Conservation (phyloP, 2,113 vertebrate genomes). For the Chloropsis hardwickii region DNA sequence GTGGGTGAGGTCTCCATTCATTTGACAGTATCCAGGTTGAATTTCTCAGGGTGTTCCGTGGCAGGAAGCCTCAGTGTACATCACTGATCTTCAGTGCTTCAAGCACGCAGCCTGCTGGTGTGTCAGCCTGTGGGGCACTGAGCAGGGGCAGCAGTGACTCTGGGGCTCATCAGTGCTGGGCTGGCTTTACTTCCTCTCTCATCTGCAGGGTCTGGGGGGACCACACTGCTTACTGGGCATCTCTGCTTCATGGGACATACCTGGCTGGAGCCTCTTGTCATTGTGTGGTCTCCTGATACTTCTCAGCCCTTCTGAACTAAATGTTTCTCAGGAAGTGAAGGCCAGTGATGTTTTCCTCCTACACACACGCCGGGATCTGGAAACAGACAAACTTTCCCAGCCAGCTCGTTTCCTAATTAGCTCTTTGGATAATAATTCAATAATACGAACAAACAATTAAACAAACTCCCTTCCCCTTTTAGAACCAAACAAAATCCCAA, state of each 20-base stretch:
- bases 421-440: background rate
- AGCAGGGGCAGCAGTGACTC: background rate
- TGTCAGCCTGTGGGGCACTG: accelerated
- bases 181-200: background rate
- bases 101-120: accelerated
- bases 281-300: background rate
- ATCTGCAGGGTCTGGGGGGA: background rate
- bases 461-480: background rate
- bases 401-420: background rate
- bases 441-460: background rate
- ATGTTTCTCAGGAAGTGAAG: background rate
- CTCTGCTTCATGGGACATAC: background rate
- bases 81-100: background rate
- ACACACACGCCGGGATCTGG: accelerated
- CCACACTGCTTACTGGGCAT: background rate
- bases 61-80: background rate
- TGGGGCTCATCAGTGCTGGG: accelerated
- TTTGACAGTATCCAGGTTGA: background rate
- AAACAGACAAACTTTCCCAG: background rate
- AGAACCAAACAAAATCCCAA: background rate
- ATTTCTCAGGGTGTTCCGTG: background rate
- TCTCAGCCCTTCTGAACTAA: background rate
- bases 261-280: background rate
- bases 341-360: background rate
- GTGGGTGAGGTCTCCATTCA: background rate